Evolutionary conservation across 2,888 invertebrate species (phyloP).

Genomic region (Zygothrica quintamaculata): DNA sequence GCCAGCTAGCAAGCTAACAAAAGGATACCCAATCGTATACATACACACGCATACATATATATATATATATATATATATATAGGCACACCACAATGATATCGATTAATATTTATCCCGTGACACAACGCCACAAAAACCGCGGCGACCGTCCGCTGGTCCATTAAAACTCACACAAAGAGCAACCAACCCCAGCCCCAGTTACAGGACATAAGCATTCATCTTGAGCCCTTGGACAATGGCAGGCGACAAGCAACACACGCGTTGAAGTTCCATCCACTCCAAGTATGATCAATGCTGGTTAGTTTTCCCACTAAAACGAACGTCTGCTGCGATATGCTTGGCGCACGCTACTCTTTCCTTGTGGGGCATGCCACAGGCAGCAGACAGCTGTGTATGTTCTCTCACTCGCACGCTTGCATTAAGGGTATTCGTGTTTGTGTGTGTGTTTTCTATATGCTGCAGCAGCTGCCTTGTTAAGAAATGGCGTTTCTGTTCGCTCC

Average conservation of each 20-base stretch:
- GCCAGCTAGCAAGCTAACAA: too few relatives aligned
- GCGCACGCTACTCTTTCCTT: slow-evolving; percentile 58
- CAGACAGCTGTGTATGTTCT: slow-evolving; percentile 34
- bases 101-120: slow-evolving; percentile 74
- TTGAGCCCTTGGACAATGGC: slow-evolving; percentile 43
- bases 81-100: slow-evolving; percentile 50
- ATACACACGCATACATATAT: slow-evolving; percentile 18
- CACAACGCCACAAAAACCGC: slow-evolving; percentile 70
- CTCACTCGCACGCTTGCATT: slow-evolving; percentile 22
- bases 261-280: slow-evolving; percentile 47
- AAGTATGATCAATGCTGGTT: slow-evolving; percentile 57
- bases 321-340: slow-evolving; percentile 38
- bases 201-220: slow-evolving; percentile 6
- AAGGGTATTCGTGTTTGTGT: slow-evolving; percentile 6
- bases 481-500: slow-evolving; percentile 77
- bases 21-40: slow-evolving; percentile 40
- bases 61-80: slow-evolving; percentile 10
- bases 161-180: slow-evolving; percentile 62
- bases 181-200: slow-evolving; percentile 44
- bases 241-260: slow-evolving; percentile 53
- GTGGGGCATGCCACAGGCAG: slow-evolving; percentile 67
- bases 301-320: slow-evolving; percentile 55
- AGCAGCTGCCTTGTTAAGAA: slow-evolving; percentile 58
- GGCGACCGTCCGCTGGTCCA: slow-evolving; percentile 64
- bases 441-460: slow-evolving; percentile 20